Percentiles rank a stretch among this genome's conserved stretches.
phyloP scores from a whole-genome alignment of 2,113 vertebrate species.

The Antennarius striatus region DNA sequence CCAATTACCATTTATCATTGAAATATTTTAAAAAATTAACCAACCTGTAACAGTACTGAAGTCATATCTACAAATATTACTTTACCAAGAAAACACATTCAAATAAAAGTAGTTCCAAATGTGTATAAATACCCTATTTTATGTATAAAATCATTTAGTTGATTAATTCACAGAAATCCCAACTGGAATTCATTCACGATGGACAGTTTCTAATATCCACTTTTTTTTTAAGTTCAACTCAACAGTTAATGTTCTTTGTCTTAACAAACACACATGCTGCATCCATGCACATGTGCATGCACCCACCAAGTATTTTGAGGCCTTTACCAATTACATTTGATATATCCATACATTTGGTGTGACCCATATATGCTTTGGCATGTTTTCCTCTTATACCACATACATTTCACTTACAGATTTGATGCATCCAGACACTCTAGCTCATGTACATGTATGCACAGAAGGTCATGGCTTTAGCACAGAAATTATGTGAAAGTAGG shows the following conservation, averaged over 20 bases:
- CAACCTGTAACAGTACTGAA: too few species aligned
- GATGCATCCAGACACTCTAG: constrained; percentile 47
- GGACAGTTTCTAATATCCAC: neutral
- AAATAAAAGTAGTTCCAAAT: too few species aligned
- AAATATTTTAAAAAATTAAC: too few species aligned
- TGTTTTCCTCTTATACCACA: constrained; percentile 31
- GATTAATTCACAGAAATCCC: too few species aligned
- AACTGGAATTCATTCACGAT: too few species aligned
- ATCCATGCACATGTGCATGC: neutral
- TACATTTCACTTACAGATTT: constrained; percentile 36
- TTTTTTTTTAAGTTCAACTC: constrained; percentile 36
- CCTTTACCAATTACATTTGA: constrained; percentile 64
- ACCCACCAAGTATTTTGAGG: constrained; percentile 15
- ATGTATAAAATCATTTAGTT: too few species aligned
- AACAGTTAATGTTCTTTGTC: constrained; percentile 35
- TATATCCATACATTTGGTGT: constrained; percentile 57
- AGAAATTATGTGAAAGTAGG: constrained; percentile 68
- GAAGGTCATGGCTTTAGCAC: constrained; percentile 57
- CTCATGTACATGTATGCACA: constrained; percentile 32
- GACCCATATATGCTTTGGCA: constrained; percentile 58
- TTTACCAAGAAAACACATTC: too few species aligned
- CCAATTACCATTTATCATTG: too few species aligned
- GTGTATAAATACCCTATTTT: too few species aligned
- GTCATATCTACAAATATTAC: too few species aligned
- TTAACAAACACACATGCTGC: constrained; percentile 17